Evolutionary conservation across 2,797 vertebrate genomes (phyloP).

Genomic region (Astyanax mexicanus): DNA sequence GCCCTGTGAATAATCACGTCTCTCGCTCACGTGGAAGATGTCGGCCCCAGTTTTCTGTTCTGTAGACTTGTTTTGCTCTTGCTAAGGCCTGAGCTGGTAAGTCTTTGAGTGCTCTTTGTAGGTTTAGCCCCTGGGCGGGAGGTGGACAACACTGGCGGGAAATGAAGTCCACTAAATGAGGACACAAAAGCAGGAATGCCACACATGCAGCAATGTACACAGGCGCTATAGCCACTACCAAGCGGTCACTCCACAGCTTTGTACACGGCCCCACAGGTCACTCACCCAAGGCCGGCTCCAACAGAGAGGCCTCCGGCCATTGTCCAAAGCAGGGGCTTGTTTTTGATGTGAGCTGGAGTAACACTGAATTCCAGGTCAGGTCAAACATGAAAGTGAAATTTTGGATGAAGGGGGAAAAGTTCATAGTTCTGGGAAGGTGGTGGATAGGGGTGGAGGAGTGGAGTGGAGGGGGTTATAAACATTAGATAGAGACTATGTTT

Average conservation of each 20-base stretch:
- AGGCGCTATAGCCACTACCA: conserved; percentile 65
- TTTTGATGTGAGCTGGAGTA: conserved; percentile 44
- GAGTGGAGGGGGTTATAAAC: not conserved
- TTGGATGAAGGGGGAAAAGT: not conserved
- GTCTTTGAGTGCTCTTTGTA: conserved; percentile 49
- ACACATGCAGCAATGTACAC: conserved; percentile 72
- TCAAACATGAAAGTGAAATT: conserved; percentile 44
- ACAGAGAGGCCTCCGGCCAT: conserved; percentile 32
- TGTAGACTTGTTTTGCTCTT: not conserved
- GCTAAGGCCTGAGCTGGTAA: conserved; percentile 8
- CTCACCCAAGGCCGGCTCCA: conserved; percentile 40
- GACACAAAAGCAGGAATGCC: conserved; percentile 73
- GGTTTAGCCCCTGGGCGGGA: conserved; percentile 36
- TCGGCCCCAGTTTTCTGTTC: not conserved
- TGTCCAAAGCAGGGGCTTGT: conserved; percentile 41
- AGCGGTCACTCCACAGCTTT: conserved; percentile 61
- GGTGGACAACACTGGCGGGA: conserved; percentile 50
- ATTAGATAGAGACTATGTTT: not conserved
- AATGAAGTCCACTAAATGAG: conserved; percentile 62
- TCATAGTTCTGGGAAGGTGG: not conserved
- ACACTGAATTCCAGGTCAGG: conserved; percentile 45
- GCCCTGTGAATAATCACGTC: conserved; percentile 21
- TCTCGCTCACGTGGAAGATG: not conserved
- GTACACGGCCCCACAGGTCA: conserved; percentile 45
- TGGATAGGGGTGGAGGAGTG: no score